Evolutionary conservation across 2,797 vertebrate genomes (phyloP).

Genomic region (Poecilia velifera): DNA sequence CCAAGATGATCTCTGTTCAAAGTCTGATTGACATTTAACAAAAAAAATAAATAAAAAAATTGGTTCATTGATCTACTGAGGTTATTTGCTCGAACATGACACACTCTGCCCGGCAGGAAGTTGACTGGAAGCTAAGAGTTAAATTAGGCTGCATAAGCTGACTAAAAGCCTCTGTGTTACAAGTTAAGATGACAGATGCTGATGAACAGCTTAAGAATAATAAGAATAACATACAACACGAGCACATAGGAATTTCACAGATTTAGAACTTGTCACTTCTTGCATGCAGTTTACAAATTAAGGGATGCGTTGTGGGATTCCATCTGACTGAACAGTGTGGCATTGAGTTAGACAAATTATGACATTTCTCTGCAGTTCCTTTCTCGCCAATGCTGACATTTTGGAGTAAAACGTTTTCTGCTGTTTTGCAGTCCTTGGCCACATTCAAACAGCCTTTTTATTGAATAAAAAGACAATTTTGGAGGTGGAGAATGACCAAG

Average conservation of each 20-base stretch:
- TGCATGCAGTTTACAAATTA: not conserved
- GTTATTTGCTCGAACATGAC: slow-evolving; percentile 63
- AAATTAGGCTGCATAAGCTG: slow-evolving; percentile 18
- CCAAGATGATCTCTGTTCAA: slow-evolving; percentile 64
- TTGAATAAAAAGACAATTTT: not conserved
- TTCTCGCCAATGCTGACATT: not conserved
- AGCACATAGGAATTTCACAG: not conserved
- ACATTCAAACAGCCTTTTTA: not conserved
- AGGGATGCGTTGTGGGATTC: not conserved
- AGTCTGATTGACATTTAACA: slow-evolving; percentile 72
- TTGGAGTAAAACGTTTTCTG: not conserved
- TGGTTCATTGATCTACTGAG: slow-evolving; percentile 62
- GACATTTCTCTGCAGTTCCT: not conserved
- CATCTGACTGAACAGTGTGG: not conserved
- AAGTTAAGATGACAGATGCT: not conserved
- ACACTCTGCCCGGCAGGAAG: slow-evolving; percentile 60
- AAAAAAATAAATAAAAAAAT: slow-evolving; percentile 44
- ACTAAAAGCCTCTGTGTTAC: slow-evolving; percentile 18
- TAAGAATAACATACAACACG: not conserved
- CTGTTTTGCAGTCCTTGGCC: not conserved
- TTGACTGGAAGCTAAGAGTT: slow-evolving; percentile 41
- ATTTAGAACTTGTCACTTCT: not conserved
- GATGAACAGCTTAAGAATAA: not conserved
- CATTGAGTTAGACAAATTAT: not conserved
- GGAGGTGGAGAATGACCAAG: not conserved